These are phyloP conservation scores for Hymenopus coronatus DNA, from an alignment of 2,888 invertebrate genomes.

Conservation along the genomic window DNA sequence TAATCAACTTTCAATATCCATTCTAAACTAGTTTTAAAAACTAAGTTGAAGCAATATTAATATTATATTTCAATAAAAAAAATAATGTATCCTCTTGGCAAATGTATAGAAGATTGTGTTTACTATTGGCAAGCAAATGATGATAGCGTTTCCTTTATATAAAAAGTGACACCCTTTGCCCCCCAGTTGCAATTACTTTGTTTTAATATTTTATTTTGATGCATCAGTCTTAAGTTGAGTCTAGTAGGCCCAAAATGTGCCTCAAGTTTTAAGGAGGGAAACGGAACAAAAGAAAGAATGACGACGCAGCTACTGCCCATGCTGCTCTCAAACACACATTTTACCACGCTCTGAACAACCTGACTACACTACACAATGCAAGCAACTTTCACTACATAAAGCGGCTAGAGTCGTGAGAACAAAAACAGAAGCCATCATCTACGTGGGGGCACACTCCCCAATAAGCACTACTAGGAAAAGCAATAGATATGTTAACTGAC, in stretches of 20 bases:
- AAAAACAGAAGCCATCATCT: not conserved
- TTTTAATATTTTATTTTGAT: constrained; percentile 24
- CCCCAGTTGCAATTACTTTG: constrained; percentile 11
- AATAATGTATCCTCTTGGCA: not conserved
- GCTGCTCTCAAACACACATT: not conserved
- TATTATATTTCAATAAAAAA: not conserved
- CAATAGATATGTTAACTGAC: constrained; percentile 21
- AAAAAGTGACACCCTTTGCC: constrained; percentile 20
- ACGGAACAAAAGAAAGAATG: not conserved
- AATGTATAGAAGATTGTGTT: not conserved
- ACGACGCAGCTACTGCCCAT: not conserved
- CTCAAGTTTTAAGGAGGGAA: constrained; percentile 12
- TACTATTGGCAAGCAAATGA: not conserved
- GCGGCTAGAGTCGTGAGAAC: not conserved
- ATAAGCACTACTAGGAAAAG: not conserved
- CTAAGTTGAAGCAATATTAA: constrained; percentile 1
- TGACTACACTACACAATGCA: not conserved
- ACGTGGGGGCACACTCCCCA: not conserved
- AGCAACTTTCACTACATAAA: not conserved
- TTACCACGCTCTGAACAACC: too few species aligned
- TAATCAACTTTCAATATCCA: constrained; percentile 1
- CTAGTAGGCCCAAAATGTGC: constrained; percentile 29
- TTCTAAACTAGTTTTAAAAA: constrained; percentile 18
- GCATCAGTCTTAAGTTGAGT: constrained; percentile 33
- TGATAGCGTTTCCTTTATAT: not conserved